Conservation (phyloP, 2,888 invertebrate species). For the Aethes cnicana region DNA sequence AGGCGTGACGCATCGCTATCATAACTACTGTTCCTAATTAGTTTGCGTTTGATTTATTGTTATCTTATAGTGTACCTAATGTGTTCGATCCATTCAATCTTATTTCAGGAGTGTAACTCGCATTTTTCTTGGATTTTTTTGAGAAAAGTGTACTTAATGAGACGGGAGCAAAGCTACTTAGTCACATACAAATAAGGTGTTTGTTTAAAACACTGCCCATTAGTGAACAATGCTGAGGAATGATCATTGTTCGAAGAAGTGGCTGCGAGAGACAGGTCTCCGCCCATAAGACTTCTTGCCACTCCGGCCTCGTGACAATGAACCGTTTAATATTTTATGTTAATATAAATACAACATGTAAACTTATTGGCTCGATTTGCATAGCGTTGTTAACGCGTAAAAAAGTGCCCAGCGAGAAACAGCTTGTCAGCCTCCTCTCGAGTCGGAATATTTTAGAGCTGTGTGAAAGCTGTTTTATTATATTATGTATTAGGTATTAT, state of each 20-base stretch:
- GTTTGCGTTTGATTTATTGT: constrained; percentile 41
- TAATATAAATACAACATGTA: constrained; percentile 40
- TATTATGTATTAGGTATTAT: no score
- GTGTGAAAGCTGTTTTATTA: no score
- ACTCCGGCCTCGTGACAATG: constrained; percentile 27
- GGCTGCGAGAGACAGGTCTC: constrained; percentile 50
- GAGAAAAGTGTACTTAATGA: constrained; percentile 12
- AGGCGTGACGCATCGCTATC: constrained; percentile 60
- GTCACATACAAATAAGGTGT: constrained; percentile 54
- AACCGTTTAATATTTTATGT: constrained; percentile 39
- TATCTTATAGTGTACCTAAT: constrained; percentile 2
- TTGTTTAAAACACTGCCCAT: constrained; percentile 54
- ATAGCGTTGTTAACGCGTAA: constrained; percentile 14
- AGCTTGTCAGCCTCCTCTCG: not conserved
- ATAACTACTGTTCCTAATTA: constrained; percentile 59
- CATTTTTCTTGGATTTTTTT: constrained; percentile 1
- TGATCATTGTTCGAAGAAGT: constrained; percentile 52
- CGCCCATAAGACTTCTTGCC: constrained; percentile 43
- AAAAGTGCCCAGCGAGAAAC: constrained; percentile 3
- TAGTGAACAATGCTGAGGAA: constrained; percentile 58
- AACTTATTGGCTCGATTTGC: constrained; percentile 30
- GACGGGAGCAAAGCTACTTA: constrained; percentile 36
- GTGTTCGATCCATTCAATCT: not conserved
- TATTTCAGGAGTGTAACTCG: not conserved
- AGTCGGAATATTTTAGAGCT: no score